A percentile compares a stretch with the other conserved stretches of the same genome.
Evolutionary conservation across 1,140 invertebrate genomes (phyloP).

Genomic region (Cotesia vestalis): DNA sequence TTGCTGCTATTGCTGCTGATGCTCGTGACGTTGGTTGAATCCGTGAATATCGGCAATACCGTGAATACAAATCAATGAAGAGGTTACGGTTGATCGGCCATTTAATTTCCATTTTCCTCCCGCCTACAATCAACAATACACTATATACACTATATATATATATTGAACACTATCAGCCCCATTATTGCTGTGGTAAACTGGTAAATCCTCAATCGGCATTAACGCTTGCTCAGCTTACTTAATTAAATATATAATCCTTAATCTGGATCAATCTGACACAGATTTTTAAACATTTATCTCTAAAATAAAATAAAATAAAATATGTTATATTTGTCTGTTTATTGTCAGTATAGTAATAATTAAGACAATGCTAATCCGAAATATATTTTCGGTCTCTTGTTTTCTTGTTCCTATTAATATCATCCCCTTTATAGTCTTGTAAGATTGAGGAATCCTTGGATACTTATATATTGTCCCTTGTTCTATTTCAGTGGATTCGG

Average conservation of each 20-base stretch:
- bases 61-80: slow-evolving; percentile 65
- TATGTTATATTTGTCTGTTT: too few relatives aligned
- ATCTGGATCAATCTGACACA: background rate
- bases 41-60: slow-evolving; percentile 35
- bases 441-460: too few relatives aligned
- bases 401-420: too few relatives aligned
- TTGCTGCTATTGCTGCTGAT: slow-evolving; percentile 40
- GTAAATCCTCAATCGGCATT: slow-evolving; percentile 7
- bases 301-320: too few relatives aligned
- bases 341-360: too few relatives aligned
- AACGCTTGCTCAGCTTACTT: slow-evolving; percentile 17
- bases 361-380: too few relatives aligned
- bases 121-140: background rate
- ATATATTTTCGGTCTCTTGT: too few relatives aligned
- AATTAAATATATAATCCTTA: background rate
- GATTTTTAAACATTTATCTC: too few relatives aligned
- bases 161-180: background rate
- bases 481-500: too few relatives aligned
- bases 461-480: too few relatives aligned
- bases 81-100: slow-evolving; percentile 61
- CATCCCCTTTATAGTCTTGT: too few relatives aligned
- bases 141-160: too few relatives aligned
- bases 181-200: slow-evolving; percentile 21
- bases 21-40: slow-evolving; percentile 50
- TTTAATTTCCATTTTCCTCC: slow-evolving; percentile 62